Percentiles rank a stretch among this genome's conserved stretches.
phyloP scores from a whole-genome alignment of 2,797 vertebrate genomes.

The Oryzias dopingdopingensis region DNA sequence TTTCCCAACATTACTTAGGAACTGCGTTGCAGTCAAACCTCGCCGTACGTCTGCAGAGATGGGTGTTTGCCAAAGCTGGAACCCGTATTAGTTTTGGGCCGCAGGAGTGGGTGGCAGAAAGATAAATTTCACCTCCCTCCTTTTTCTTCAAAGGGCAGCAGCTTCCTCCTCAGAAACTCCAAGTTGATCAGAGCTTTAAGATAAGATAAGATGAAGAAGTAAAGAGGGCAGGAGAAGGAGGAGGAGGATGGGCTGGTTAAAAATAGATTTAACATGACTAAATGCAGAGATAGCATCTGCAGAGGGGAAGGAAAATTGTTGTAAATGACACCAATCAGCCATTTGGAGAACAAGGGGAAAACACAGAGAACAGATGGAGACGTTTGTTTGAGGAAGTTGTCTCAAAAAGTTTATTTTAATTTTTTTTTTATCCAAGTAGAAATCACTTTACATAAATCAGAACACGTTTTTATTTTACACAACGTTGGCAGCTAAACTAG shows the following conservation, averaged over 20 bases:
- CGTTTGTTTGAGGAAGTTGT: no score
- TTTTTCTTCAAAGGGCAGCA: conserved; percentile 35
- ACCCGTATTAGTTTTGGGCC: neutral
- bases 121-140: conserved; percentile 17
- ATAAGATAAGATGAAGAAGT: conserved; percentile 33
- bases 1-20: neutral
- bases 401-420: no score
- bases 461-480: no score
- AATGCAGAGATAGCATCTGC: conserved; percentile 31
- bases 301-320: conserved; percentile 16
- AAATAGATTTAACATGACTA: conserved; percentile 46
- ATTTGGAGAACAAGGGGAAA: conserved; percentile 2
- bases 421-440: no score
- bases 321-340: conserved; percentile 21
- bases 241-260: conserved; percentile 24
- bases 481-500: no score
- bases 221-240: conserved; percentile 11
- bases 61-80: neutral
- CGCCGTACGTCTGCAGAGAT: neutral
- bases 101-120: conserved; percentile 28
- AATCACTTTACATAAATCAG: no score
- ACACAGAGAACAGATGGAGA: conserved; percentile 21
- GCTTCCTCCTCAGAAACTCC: conserved; percentile 19
- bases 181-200: conserved; percentile 30
- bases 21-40: neutral